These are phyloP conservation scores for Tapera naevia DNA, from an alignment of 2,797 vertebrate species.

Conservation along the genomic window DNA sequence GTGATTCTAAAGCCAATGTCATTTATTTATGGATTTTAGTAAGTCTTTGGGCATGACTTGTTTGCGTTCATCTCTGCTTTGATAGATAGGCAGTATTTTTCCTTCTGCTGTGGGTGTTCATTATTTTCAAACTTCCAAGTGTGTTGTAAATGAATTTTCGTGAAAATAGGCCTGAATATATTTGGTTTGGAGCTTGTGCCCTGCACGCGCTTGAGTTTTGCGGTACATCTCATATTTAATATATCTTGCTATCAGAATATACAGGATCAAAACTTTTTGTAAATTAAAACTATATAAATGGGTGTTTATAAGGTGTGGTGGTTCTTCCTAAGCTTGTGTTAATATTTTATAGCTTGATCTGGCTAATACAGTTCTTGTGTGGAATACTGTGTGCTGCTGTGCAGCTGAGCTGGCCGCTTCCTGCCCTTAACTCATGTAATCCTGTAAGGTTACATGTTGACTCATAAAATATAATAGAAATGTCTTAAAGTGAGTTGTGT, in stretches of 20 bases:
- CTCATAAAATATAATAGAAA: background rate
- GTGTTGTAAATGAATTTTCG: background rate
- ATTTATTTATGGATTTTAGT: background rate
- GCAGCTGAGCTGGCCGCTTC: background rate
- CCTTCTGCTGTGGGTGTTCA: rapidly evolving
- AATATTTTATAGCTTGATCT: background rate
- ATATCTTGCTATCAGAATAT: background rate
- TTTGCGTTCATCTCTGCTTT: background rate
- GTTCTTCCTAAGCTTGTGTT: background rate
- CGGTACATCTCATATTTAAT: rapidly evolving
- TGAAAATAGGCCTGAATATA: background rate
- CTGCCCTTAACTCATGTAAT: background rate
- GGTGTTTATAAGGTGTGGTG: background rate
- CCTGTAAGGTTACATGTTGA: background rate
- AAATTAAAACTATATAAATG: background rate
- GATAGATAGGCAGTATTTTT: background rate
- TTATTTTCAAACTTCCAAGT: background rate
- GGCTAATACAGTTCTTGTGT: background rate
- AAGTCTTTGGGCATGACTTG: background rate
- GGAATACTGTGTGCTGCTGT: background rate
- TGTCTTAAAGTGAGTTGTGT: background rate
- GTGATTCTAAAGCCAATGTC: rapidly evolving
- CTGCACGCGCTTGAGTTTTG: rapidly evolving
- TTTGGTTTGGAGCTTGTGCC: background rate
- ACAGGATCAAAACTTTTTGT: background rate